Evolutionary conservation across 2,797 vertebrate species (phyloP).

Genomic region (Chromobotia macracanthus): DNA sequence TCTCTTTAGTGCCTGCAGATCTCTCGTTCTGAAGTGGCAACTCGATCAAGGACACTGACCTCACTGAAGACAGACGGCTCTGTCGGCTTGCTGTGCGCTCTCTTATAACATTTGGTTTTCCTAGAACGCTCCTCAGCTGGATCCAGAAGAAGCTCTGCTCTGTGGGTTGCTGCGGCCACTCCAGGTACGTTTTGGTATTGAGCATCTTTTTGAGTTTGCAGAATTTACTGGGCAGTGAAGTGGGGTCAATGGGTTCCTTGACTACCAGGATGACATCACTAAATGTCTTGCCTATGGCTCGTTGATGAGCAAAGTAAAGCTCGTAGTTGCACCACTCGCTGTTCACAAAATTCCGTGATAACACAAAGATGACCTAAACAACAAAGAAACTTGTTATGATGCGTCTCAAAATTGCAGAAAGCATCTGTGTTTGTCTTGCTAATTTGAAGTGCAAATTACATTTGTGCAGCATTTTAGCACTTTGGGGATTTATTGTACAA

Average conservation of each 20-base stretch:
- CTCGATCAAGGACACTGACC: conserved; percentile 57
- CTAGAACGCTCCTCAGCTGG: conserved; percentile 80
- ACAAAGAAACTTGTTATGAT: conserved; percentile 31
- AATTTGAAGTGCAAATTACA: no score
- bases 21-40: conserved; percentile 34
- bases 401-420: no score
- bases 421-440: no score
- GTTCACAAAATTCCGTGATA: conserved; percentile 84
- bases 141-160: conserved; percentile 84
- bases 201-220: conserved; percentile 85
- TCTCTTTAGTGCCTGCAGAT: not conserved
- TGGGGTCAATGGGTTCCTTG: conserved; percentile 80
- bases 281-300: conserved; percentile 80
- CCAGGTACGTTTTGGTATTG: conserved; percentile 83
- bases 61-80: conserved; percentile 55
- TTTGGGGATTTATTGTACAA: no score
- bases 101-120: conserved; percentile 64
- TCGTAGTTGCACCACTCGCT: conserved; percentile 92
- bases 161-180: conserved; percentile 81
- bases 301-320: conserved; percentile 88
- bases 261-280: conserved; percentile 83
- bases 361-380: conserved; percentile 80
- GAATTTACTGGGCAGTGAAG: conserved; percentile 82
- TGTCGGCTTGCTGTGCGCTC: conserved; percentile 53
- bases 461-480: no score